Evolutionary conservation across 2,888 invertebrate species (phyloP).

Genomic region (Carpatolechia fugitivella): DNA sequence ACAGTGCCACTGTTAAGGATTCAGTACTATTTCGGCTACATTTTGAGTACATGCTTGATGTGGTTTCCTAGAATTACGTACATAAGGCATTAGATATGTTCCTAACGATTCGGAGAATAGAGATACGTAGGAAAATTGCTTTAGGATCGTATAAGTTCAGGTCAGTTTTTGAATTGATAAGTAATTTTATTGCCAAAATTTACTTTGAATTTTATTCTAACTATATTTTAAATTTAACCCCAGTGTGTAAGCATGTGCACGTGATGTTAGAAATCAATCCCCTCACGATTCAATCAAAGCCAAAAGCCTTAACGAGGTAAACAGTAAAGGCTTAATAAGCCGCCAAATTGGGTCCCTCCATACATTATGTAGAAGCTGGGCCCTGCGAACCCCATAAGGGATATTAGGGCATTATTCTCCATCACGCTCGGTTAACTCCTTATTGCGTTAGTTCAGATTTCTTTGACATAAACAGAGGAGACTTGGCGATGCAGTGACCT

Average conservation of each 20-base stretch:
- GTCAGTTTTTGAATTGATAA: too few relatives aligned
- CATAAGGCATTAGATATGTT: neutral
- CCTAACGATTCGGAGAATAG: neutral
- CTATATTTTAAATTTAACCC: too few relatives aligned
- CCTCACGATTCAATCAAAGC: constrained; percentile 8
- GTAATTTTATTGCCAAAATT: too few relatives aligned
- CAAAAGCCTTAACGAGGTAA: constrained; percentile 16
- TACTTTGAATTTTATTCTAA: too few relatives aligned
- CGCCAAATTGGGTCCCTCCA: constrained; percentile 17
- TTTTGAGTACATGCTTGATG: neutral
- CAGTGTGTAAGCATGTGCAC: neutral
- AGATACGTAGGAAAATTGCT: too few relatives aligned
- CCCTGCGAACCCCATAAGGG: constrained; percentile 6
- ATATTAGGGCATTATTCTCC: constrained; percentile 18
- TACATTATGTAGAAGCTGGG: constrained; percentile 13
- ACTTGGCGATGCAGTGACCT: neutral
- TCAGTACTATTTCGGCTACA: constrained; percentile 7
- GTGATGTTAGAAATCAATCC: neutral
- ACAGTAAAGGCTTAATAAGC: constrained; percentile 16
- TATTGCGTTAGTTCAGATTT: constrained; percentile 14
- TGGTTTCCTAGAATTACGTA: constrained; percentile 4
- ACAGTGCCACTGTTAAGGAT: constrained; percentile 14
- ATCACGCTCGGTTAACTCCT: constrained; percentile 12
- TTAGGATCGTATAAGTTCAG: too few relatives aligned
- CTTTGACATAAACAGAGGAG: neutral